Evolutionary conservation across 2,888 invertebrate genomes (phyloP), one percentile per base, ranked within the genome.

Genomic region (Hyposoter dolosus): DNA sequence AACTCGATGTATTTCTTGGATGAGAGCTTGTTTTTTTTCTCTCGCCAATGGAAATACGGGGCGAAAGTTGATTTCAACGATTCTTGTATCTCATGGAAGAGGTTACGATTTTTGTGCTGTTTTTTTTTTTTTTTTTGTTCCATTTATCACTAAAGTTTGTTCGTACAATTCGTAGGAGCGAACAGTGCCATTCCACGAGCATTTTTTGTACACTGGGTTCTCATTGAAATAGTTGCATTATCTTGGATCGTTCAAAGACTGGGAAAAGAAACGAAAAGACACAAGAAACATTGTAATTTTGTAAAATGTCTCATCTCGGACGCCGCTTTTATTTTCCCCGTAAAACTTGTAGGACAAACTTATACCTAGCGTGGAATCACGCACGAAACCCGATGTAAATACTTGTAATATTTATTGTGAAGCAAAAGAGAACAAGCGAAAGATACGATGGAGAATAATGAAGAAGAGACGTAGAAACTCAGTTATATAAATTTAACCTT

Each of bases 381-480:
- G 66, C 60, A 77, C 63, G 45, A 69, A 81, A 88, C 87, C 89
- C 87, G 88, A 87, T 94, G 94, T 94, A 94, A 90, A 94, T 94
- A 94, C 88, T 92, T 94, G 94, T 94, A 94, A 94, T 93, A 93
- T 94, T 93, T 94, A 94, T 94, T 92, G 87, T 84, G 89, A 92
- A 90, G 90, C 89, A 19, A 35, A 35, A 82, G 53, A 63, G 47
- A 74, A 6, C 78, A 53, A 79, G 45, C 60, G 32, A 68, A 23
- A 68, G 15, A 60, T 6, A 9, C 43, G 12, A 45, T n/a, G 43
- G 6, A n/a, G 47, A 40, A 40, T 40, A 1, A 40, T 40, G 40
- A 10, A 40, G 10, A 40, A 40, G 76, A 78, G 65, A 69, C 77
- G 76, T 87, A 84, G 87, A 87, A 85, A 87, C 76, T 80, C 56